Evolutionary conservation across 2,113 vertebrate species (phyloP).

Genomic region (Stomatorhinus ivindoensis): DNA sequence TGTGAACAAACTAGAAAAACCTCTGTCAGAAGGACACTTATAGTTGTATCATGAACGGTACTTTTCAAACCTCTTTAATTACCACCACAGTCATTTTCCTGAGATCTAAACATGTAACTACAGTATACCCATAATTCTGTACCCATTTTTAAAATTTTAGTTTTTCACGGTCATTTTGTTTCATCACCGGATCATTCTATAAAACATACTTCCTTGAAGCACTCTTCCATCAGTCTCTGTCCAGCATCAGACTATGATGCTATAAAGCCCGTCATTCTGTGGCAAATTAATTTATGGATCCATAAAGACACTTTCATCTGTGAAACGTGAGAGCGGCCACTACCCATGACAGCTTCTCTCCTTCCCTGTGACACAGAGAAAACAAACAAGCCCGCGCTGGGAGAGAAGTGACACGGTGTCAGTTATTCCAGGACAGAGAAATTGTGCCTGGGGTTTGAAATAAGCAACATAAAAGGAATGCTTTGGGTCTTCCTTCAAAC

Average conservation of each 20-base stretch:
- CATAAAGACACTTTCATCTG: background rate
- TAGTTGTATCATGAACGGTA: background rate
- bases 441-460: background rate
- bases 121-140: background rate
- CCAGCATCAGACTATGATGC: background rate
- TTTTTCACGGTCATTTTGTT: background rate
- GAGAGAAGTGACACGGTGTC: background rate
- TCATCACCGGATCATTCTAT: background rate
- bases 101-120: background rate
- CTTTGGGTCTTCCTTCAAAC: slow-evolving; percentile 19
- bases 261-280: background rate
- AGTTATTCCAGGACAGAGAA: slow-evolving; percentile 5
- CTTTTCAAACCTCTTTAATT: background rate
- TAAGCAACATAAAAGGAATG: background rate
- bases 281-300: background rate
- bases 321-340: background rate
- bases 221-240: background rate
- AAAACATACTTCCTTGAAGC: background rate
- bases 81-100: background rate
- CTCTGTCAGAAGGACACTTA: background rate
- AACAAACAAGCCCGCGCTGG: background rate
- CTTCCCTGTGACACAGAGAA: background rate
- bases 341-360: background rate
- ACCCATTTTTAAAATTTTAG: background rate
- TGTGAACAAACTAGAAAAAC: background rate